A percentile compares a stretch with the other conserved stretches of the same genome.
These are phyloP conservation scores for Spodoptera exigua DNA, from an alignment of 2,888 invertebrate genomes.

Conservation along the genomic window DNA sequence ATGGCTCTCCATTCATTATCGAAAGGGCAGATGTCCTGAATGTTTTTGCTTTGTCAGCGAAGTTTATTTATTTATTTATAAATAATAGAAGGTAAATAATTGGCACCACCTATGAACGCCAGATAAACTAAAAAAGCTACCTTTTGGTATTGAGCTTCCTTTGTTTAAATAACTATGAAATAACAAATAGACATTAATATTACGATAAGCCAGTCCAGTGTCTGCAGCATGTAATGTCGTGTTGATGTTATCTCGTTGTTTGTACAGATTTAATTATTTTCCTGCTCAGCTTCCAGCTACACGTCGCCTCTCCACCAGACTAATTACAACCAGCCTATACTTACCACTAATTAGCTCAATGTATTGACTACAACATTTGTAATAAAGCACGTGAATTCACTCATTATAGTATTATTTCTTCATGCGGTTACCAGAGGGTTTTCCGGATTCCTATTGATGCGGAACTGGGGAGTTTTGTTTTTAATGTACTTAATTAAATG, in stretches of 20 bases:
- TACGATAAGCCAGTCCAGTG: constrained; percentile 7
- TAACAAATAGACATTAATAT: too few relatives aligned
- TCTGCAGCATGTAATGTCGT: constrained; percentile 29
- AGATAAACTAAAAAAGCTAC: too few relatives aligned
- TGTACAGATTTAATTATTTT: constrained; percentile 34
- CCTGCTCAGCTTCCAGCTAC: constrained; percentile 26
- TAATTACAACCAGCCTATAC: constrained; percentile 10
- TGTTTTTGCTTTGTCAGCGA: too few relatives aligned
- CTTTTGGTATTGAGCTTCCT: too few relatives aligned
- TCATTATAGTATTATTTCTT: not conserved
- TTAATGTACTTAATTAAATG: too few relatives aligned
- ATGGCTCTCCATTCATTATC: too few relatives aligned
- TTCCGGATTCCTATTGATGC: not conserved
- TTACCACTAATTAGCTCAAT: constrained; percentile 6
- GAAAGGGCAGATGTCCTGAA: too few relatives aligned
- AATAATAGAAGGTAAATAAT: too few relatives aligned
- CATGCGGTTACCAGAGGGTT: constrained; percentile 2
- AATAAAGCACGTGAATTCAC: constrained; percentile 4
- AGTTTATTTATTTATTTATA: too few relatives aligned
- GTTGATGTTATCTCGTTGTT: constrained; percentile 40
- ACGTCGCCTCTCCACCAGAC: not conserved
- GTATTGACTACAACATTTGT: not conserved
- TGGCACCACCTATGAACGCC: too few relatives aligned
- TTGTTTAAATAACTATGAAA: too few relatives aligned
- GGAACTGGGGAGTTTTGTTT: not conserved